Evolutionary conservation across 2,113 vertebrate species (phyloP), one percentile per base, ranked within the genome.

Genomic region (Mus spicilegus): DNA sequence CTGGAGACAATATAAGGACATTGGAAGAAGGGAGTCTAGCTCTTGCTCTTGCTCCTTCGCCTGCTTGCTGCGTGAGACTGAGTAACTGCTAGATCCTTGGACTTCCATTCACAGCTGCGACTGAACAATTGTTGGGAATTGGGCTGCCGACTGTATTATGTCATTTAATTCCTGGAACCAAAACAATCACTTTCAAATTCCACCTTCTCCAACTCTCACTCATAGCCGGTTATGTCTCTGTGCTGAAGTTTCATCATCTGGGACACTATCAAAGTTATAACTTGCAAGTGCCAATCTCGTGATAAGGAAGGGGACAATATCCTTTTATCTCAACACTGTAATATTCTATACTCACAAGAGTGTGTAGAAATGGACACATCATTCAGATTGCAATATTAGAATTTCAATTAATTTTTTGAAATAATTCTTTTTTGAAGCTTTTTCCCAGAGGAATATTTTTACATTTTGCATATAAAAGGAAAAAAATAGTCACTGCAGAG

Each of bases 81-180:
- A n/a, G n/a, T n/a, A n/a, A n/a, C n/a, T n/a, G n/a, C n/a, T n/a
- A n/a, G n/a, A n/a, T n/a, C n/a, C n/a, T n/a, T n/a, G n/a, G n/a
- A n/a, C n/a, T n/a, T n/a, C n/a, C n/a, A n/a, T n/a, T n/a, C n/a
- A n/a, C n/a, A n/a, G n/a, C n/a, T n/a, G n/a, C n/a, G n/a, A n/a
- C n/a, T n/a, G n/a, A n/a, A n/a, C n/a, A n/a, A n/a, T n/a, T n/a
- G n/a, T n/a, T n/a, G n/a, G n/a, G n/a, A n/a, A n/a, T n/a, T n/a
- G n/a, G n/a, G n/a, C n/a, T n/a, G n/a, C n/a, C n/a, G n/a, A n/a
- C n/a, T n/a, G 39, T 67, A 93, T 90, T 94, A 77, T 73, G 20
- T 72, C 67, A 82, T 88, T 89, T 95, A 70, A 90, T 92, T 91
- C 87, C 70, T 81, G 39, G 28, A 94, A 28, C 80, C 58, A 61